phyloP scores from a whole-genome alignment of 2,888 invertebrate genomes.

The Phalangium opilio region DNA sequence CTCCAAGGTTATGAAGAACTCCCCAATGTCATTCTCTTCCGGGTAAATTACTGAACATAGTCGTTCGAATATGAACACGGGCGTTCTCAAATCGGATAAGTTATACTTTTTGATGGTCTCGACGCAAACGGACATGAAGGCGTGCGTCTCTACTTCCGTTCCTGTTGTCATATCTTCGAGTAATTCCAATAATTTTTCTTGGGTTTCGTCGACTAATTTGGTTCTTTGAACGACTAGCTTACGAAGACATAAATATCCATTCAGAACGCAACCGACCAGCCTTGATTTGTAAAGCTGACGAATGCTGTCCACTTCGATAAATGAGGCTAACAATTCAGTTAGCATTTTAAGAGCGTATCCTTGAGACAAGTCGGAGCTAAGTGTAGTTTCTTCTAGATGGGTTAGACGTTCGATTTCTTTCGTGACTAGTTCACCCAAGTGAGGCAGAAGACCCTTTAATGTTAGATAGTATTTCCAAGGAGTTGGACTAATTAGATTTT shows the following conservation, averaged over 20 bases:
- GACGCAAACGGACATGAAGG: conserved; percentile 93
- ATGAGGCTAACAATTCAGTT: conserved; percentile 70
- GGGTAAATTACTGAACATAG: conserved; percentile 94
- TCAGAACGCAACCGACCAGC: conserved; percentile 73
- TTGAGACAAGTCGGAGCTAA: conserved; percentile 85
- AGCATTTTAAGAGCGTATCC: conserved; percentile 81
- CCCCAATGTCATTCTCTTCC: conserved; percentile 91
- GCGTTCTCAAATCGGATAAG: conserved; percentile 80
- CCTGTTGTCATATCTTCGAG: conserved; percentile 92
- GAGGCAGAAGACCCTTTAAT: conserved; percentile 63
- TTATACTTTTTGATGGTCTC: conserved; percentile 79
- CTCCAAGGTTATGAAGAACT: conserved; percentile 88
- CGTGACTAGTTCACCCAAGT: conserved; percentile 69
- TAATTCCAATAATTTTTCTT: conserved; percentile 78
- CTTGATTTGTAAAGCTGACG: conserved; percentile 77
- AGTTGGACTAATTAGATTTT: conserved; percentile 62
- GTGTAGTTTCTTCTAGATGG: conserved; percentile 73
- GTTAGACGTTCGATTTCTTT: conserved; percentile 77
- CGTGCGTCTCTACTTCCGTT: conserved; percentile 86
- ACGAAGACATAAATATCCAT: conserved; percentile 79
- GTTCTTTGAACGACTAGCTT: conserved; percentile 87
- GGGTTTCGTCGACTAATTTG: conserved; percentile 86
- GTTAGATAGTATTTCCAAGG: conserved; percentile 92
- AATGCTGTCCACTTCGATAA: conserved; percentile 72
- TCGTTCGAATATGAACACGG: conserved; percentile 93